Evolutionary conservation across 2,797 vertebrate species (phyloP).

Genomic region (Atherinosoma microstoma): DNA sequence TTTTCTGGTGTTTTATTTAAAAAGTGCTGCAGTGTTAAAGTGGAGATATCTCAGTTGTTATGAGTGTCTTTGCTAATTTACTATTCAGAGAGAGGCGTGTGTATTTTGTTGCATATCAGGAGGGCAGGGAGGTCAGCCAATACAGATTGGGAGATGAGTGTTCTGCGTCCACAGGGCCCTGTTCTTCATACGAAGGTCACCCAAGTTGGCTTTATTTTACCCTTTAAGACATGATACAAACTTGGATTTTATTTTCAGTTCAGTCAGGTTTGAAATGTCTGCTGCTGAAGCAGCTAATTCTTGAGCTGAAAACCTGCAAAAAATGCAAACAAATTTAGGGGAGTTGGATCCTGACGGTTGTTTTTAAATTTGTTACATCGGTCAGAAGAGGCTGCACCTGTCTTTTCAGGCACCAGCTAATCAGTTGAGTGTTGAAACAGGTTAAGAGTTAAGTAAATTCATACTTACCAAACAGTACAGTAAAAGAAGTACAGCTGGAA

Average conservation of each 20-base stretch:
- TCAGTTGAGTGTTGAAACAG: slow-evolving; percentile 2
- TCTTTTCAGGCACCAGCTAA: background rate
- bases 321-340: background rate
- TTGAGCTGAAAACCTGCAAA: background rate
- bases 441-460: background rate
- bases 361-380: slow-evolving; percentile 10
- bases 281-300: background rate
- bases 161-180: slow-evolving; percentile 61
- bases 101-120: slow-evolving; percentile 42
- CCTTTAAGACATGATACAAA: slow-evolving; percentile 3
- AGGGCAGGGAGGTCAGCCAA: slow-evolving; percentile 42
- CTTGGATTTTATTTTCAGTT: slow-evolving; percentile 17
- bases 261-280: slow-evolving; percentile 1
- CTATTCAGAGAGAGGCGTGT: slow-evolving; percentile 40
- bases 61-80: slow-evolving; percentile 46
- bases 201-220: slow-evolving; percentile 19
- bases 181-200: slow-evolving; percentile 50
- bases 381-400: slow-evolving; percentile 1
- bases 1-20: slow-evolving; percentile 8
- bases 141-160: slow-evolving; percentile 56
- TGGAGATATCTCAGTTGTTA: slow-evolving; percentile 23
- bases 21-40: slow-evolving; percentile 24
- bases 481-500: background rate
- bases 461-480: background rate
- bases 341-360: background rate